Evolutionary conservation across 2,888 invertebrate species (phyloP).

Genomic region (Tineola bisselliella): DNA sequence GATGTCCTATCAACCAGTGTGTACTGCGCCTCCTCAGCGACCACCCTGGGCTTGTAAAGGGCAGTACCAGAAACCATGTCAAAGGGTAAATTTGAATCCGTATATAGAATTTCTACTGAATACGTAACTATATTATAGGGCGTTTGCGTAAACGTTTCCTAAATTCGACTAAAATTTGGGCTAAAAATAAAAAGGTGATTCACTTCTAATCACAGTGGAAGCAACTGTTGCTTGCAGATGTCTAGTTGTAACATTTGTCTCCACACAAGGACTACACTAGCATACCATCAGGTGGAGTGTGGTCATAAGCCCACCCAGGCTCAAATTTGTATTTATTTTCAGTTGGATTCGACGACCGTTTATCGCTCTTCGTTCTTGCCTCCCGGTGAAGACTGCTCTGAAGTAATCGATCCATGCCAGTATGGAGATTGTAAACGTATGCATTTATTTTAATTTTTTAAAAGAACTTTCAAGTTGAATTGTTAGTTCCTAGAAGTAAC

Average conservation of each 20-base stretch:
- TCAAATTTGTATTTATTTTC: constrained; percentile 14
- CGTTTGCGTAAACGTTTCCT: too few species aligned
- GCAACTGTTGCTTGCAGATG: too few species aligned
- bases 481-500: too few species aligned
- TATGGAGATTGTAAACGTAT: constrained; percentile 62
- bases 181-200: too few species aligned
- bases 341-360: constrained; percentile 69
- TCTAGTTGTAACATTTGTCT: too few species aligned
- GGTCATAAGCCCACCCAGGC: too few species aligned
- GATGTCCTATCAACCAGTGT: constrained; percentile 66
- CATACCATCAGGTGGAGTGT: too few species aligned
- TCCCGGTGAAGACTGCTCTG: constrained; percentile 67
- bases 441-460: constrained; percentile 18
- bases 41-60: constrained; percentile 61
- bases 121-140: too few species aligned
- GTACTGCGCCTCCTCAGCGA: constrained; percentile 42
- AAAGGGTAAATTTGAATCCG: constrained; percentile 29
- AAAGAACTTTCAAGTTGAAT: too few species aligned
- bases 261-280: too few species aligned
- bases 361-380: constrained; percentile 71
- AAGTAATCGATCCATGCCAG: constrained; percentile 63
- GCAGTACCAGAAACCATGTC: constrained; percentile 53
- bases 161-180: too few species aligned
- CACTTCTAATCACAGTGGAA: too few species aligned
- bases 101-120: background rate